Evolutionary conservation across 2,888 invertebrate genomes (phyloP).

Genomic region (Euplexia lucipara): DNA sequence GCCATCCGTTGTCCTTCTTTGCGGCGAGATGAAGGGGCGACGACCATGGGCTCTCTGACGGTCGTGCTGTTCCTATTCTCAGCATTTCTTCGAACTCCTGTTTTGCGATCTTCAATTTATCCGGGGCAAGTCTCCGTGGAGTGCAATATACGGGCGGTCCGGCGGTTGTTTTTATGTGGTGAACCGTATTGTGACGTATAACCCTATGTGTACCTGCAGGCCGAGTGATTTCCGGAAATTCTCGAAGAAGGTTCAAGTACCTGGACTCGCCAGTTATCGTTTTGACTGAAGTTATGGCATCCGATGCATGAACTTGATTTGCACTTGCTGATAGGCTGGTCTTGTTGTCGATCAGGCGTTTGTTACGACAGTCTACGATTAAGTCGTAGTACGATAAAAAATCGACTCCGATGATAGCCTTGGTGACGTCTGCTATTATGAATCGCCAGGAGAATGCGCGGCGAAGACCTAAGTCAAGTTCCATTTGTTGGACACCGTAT

Average conservation of each 20-base stretch:
- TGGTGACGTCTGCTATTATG: too few relatives aligned
- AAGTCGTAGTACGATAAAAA: slow-evolving; percentile 17
- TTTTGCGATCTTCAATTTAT: slow-evolving; percentile 11
- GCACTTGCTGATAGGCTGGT: slow-evolving; percentile 5
- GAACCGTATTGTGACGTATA: slow-evolving; percentile 24
- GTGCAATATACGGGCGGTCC: slow-evolving; percentile 13
- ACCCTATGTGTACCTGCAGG: slow-evolving; percentile 9
- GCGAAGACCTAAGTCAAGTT: too few relatives aligned
- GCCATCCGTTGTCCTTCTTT: too few relatives aligned
- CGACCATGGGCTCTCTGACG: too few relatives aligned
- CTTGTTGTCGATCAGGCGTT: slow-evolving; percentile 8
- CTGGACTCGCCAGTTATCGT: not conserved
- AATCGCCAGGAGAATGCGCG: too few relatives aligned
- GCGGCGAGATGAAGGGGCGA: too few relatives aligned
- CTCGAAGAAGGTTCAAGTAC: not conserved
- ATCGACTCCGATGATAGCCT: too few relatives aligned
- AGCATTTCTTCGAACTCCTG: slow-evolving; percentile 14
- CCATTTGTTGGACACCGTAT: too few relatives aligned
- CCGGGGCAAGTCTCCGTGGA: not conserved
- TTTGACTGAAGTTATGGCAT: slow-evolving; percentile 10
- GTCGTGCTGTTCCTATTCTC: slow-evolving; percentile 7
- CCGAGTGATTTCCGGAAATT: slow-evolving; percentile 15
- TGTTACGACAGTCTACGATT: slow-evolving; percentile 6
- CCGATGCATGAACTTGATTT: not conserved
- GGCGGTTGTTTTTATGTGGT: slow-evolving; percentile 11